Base-by-base conservation (phyloP, 2,888 invertebrate species). In the Pimpla rufipes region DNA sequence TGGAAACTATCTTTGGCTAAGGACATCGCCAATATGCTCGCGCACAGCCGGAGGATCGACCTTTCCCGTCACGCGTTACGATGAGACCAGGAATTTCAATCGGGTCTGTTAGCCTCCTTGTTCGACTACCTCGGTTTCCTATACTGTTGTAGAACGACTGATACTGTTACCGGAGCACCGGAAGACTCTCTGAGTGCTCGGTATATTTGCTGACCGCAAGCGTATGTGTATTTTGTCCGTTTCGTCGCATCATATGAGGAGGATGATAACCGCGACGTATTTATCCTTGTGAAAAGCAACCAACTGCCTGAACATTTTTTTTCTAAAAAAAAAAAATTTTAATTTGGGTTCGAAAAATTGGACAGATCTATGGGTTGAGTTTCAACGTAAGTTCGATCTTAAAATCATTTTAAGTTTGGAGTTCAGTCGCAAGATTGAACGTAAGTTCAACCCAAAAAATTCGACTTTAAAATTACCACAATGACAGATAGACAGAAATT, bases 51-150 rank as follows among this genome's bases (percentile, higher is more conserved):
- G 68, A 67, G 66, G 66, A 83, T 83, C 71, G 66, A 79, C 67
- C 76, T 83, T 83, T 83, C 75, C 59, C 66, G 71, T 83, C 79
- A 79, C 75, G 83, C 67, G 47, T 83, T 59, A 16, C 59, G 79
- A 71, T 29, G 59, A 76, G 21, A 71, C 71, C 57, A 76, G 79
- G 83, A 83, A 75, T 79, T 83, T 71, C 66, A 79, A 79, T 79
- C 71, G 70, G 5, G 16, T 67, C 71, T 59, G 35, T 7, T 52
- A 42, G 55, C 71, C 21, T 52, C 35, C 29, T 68, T 64, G 64
- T 47, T 18, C 50, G 23, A 13, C 40, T 8, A 40, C 35, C 23
- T 16, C 42, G 29, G 42, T 10, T 62, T 62, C 16, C 40, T 18
- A 62, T 29, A 37, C 3, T 18, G n/a, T 45, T 10, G 8, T 50